Conservation (phyloP, 1,140 invertebrate genomes). For the Orchesella cincta region DNA sequence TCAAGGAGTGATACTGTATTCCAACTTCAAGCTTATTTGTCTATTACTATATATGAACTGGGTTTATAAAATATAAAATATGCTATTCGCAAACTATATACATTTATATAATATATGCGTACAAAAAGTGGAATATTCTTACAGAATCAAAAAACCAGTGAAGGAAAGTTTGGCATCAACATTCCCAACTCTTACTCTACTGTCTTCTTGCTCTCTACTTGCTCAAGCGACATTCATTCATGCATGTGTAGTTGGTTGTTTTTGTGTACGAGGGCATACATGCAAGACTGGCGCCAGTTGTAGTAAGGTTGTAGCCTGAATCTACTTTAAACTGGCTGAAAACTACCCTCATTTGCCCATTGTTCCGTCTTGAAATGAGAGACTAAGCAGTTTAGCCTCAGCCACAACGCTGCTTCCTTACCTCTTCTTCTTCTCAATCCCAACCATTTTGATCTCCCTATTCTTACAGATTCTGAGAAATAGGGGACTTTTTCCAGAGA, state of each 20-base stretch:
- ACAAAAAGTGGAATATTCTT: background rate
- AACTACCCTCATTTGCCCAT: constrained; percentile 19
- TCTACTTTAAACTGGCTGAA: constrained; percentile 26
- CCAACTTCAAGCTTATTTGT: too few species aligned
- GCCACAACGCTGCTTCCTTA: too few species aligned
- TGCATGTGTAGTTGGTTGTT: background rate
- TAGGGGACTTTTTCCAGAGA: too few species aligned
- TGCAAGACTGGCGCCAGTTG: background rate
- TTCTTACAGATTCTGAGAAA: too few species aligned
- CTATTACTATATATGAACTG: too few species aligned
- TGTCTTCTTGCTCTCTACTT: background rate
- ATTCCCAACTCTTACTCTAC: constrained; percentile 11
- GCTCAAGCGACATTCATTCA: background rate
- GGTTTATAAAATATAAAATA: too few species aligned
- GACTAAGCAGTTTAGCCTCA: background rate
- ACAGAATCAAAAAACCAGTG: background rate
- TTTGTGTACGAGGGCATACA: background rate
- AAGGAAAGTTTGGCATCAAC: constrained; percentile 2
- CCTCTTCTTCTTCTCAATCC: too few species aligned
- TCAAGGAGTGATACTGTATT: too few species aligned
- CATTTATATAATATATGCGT: background rate
- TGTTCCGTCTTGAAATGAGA: background rate
- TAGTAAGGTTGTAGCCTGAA: background rate
- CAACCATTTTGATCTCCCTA: too few species aligned
- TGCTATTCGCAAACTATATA: background rate